Evolutionary conservation across 2,113 vertebrate species (phyloP).

Genomic region (Tetrax tetrax): DNA sequence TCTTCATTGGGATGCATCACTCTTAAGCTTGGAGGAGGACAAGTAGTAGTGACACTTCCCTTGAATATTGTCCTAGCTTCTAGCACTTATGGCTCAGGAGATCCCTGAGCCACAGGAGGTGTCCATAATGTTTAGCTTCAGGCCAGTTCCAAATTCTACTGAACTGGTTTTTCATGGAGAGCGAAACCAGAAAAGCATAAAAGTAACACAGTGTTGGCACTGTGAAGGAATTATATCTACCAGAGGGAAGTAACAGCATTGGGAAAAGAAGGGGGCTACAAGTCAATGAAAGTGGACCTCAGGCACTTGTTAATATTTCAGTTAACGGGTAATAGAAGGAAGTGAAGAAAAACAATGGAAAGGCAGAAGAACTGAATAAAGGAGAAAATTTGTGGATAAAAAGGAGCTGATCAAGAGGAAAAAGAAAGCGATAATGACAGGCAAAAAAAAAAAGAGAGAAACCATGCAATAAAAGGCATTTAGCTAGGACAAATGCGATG

Average conservation of each 20-base stretch:
- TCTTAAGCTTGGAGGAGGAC: too few species aligned
- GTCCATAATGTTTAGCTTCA: background rate
- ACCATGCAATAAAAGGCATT: background rate
- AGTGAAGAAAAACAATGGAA: background rate
- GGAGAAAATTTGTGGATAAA: background rate
- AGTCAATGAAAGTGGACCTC: background rate
- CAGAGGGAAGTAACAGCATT: background rate
- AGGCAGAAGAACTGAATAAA: background rate
- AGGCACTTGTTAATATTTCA: background rate
- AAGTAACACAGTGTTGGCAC: background rate
- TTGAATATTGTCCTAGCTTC: background rate
- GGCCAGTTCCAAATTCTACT: background rate
- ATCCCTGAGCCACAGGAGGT: background rate
- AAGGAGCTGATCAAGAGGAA: background rate
- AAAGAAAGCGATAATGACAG: background rate
- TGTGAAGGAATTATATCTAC: background rate
- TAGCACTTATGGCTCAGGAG: background rate
- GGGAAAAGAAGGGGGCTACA: background rate
- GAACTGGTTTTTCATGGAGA: background rate
- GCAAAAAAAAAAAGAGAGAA: background rate
- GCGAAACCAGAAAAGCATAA: background rate
- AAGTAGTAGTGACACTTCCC: background rate
- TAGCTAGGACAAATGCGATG: background rate
- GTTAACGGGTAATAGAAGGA: background rate
- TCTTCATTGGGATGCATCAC: too few species aligned